Percentiles rank a stretch among this genome's conserved stretches.
These are phyloP conservation scores for Oenanthe melanoleuca DNA, from an alignment of 2,113 vertebrate species.

Conservation along the genomic window DNA sequence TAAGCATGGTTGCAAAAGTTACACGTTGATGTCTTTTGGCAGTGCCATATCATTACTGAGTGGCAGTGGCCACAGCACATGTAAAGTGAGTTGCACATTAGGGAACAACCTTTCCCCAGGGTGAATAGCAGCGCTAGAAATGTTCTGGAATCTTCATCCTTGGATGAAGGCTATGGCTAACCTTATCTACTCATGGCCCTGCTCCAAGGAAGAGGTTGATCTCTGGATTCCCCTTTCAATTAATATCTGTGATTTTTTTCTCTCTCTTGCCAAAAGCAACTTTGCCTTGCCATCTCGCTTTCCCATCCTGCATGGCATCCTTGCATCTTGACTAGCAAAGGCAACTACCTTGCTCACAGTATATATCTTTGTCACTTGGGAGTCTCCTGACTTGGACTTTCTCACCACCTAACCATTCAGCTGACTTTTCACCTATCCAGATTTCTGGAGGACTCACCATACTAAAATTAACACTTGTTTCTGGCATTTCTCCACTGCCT, in stretches of 20 bases:
- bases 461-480: neutral
- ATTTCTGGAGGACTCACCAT: neutral
- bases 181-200: neutral
- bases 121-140: neutral
- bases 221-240: neutral
- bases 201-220: neutral
- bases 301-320: neutral
- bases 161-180: neutral
- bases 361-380: neutral
- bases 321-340: neutral
- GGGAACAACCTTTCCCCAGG: neutral
- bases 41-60: neutral
- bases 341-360: neutral
- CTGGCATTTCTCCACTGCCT: slow-evolving; percentile 35
- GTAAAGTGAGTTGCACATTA: neutral
- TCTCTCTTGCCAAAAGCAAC: neutral
- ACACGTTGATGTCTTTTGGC: neutral
- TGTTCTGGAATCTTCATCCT: neutral
- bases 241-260: neutral
- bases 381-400: neutral
- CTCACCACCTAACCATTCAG: neutral
- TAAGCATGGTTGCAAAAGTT: neutral
- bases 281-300: neutral
- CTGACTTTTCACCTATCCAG: neutral
- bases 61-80: neutral